Conservation (phyloP, 2,797 vertebrate species). For the Sebastes oblongus region DNA sequence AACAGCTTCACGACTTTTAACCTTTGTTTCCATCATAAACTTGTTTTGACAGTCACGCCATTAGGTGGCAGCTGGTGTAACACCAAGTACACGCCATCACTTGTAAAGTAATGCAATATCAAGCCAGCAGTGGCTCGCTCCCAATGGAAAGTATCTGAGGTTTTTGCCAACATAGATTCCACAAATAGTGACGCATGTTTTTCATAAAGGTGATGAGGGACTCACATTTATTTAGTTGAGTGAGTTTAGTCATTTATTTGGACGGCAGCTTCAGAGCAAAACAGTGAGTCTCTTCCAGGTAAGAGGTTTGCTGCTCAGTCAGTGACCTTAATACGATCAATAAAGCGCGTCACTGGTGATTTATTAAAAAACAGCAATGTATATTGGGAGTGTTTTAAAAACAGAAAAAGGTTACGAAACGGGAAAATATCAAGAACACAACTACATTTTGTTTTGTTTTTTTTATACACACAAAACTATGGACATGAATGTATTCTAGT, state of each 20-base stretch:
- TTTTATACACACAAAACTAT: not conserved
- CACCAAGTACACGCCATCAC: conserved; percentile 11
- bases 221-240: too few relatives aligned
- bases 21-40: conserved; percentile 32
- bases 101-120: conserved; percentile 1
- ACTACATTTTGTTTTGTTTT: too few relatives aligned
- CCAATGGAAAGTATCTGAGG: not conserved
- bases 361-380: too few relatives aligned
- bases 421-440: too few relatives aligned
- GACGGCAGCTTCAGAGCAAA: not conserved
- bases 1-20: not conserved
- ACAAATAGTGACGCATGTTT: not conserved
- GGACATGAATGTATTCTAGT: not conserved
- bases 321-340: not conserved
- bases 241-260: not conserved
- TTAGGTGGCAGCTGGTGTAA: not conserved
- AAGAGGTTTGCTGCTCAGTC: not conserved
- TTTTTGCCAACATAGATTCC: not conserved
- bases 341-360: too few relatives aligned
- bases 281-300: not conserved
- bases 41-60: conserved; percentile 36
- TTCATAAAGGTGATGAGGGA: not conserved
- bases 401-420: too few relatives aligned
- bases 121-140: not conserved
- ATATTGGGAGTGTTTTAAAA: too few relatives aligned